Percentiles rank a stretch among this genome's conserved stretches.
These are phyloP conservation scores for Chymomyza amoena DNA, from an alignment of 2,888 invertebrate genomes.

Conservation along the genomic window DNA sequence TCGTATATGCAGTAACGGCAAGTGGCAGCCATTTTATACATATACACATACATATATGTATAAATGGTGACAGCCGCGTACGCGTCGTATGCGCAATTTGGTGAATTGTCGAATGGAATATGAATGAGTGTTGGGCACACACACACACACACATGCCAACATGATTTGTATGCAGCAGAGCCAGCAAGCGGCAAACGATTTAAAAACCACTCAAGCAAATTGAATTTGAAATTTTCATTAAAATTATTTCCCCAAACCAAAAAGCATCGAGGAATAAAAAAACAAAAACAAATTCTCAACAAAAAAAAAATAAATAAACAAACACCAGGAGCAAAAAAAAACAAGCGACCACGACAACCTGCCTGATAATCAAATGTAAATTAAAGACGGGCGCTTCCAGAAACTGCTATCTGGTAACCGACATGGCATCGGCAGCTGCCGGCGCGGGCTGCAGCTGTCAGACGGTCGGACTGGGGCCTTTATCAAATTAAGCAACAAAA, in stretches of 20 bases:
- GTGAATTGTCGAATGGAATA: neutral
- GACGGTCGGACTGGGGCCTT: neutral
- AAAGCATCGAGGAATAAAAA: neutral
- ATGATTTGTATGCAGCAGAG: neutral
- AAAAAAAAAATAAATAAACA: neutral
- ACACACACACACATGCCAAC: neutral
- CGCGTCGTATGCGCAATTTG: neutral
- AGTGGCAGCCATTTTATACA: neutral
- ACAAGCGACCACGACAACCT: neutral
- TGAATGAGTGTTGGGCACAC: neutral
- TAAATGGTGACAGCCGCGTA: neutral
- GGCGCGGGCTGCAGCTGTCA: neutral
- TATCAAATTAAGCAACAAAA: conserved; percentile 42
- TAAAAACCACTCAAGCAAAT: conserved; percentile 60
- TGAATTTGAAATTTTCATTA: conserved; percentile 61
- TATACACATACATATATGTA: neutral
- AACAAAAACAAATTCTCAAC: neutral
- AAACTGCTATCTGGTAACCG: no score
- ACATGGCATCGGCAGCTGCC: no score
- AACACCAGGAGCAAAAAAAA: neutral
- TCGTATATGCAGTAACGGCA: neutral
- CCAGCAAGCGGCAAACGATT: conserved; percentile 20
- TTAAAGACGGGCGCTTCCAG: neutral
- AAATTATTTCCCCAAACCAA: conserved; percentile 17
- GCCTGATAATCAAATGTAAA: conserved; percentile 4